These are phyloP conservation scores for Sanderia malayensis DNA, from an alignment of 30 jellyfish, hydroid and myxozoan species.

Conservation along the genomic window DNA sequence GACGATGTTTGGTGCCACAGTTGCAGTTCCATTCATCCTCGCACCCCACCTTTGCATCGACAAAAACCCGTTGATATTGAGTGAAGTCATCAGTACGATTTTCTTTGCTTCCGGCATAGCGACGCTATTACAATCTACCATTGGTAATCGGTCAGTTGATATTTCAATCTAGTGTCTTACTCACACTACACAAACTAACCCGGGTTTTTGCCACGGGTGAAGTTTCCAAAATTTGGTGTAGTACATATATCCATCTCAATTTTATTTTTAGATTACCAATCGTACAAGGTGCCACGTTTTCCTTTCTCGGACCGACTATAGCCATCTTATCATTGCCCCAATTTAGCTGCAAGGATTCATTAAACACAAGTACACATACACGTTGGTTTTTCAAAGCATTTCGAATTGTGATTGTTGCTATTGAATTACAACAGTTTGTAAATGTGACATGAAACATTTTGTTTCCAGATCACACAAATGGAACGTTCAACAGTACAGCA, in stretches of 20 bases:
- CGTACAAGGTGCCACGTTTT: conserved; percentile 96
- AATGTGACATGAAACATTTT: too few species aligned
- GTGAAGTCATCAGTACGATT: conserved; percentile 82
- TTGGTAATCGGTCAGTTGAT: conserved; percentile 96
- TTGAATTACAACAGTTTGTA: too few species aligned
- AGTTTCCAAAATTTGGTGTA: too few species aligned
- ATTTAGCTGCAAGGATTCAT: conserved; percentile 29
- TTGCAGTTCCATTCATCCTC: conserved; percentile 83
- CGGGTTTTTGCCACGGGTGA: too few species aligned
- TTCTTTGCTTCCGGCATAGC: conserved; percentile 89
- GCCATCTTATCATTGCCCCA: conserved; percentile 69
- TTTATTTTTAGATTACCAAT: conserved; percentile 88
- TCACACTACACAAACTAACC: too few species aligned
- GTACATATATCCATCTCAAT: too few species aligned
- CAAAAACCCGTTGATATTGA: conserved; percentile 50
- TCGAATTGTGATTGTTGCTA: too few species aligned
- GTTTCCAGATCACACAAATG: too few species aligned
- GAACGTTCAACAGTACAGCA: too few species aligned
- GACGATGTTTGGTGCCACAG: conserved; percentile 93
- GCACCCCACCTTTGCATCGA: conserved; percentile 79
- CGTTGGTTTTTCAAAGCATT: too few species aligned
- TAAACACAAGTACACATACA: background rate
- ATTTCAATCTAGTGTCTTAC: too few species aligned
- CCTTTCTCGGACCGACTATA: conserved; percentile 86
- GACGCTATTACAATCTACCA: conserved; percentile 72